Evolutionary conservation across 2,113 vertebrate species (phyloP).

Genomic region (Talpa occidentalis): DNA sequence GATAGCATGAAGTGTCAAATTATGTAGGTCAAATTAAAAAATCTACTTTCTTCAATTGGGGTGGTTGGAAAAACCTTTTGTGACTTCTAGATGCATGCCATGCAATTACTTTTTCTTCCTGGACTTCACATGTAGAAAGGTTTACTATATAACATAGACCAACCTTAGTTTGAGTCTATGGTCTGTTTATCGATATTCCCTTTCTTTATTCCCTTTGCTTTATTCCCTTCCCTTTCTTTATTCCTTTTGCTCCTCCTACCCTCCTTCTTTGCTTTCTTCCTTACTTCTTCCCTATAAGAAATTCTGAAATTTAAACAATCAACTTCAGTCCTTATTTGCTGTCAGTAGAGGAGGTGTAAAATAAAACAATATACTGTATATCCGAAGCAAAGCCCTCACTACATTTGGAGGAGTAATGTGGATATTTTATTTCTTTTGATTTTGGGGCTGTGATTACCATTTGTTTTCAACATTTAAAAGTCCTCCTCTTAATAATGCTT

Average conservation of each 20-base stretch:
- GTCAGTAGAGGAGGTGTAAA: neutral
- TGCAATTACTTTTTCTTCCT: neutral
- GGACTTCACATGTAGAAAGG: too few species aligned
- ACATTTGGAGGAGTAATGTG: neutral
- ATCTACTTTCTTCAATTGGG: neutral
- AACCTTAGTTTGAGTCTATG: neutral
- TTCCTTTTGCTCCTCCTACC: neutral
- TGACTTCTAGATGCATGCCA: neutral
- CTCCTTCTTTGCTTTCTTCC: neutral
- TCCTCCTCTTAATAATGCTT: constrained; percentile 35
- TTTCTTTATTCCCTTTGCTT: neutral
- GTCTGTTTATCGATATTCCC: neutral
- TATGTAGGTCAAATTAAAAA: neutral
- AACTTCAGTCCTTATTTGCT: neutral
- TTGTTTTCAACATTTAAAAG: constrained; percentile 31
- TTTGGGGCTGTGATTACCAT: constrained; percentile 31
- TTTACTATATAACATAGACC: neutral
- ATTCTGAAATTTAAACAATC: neutral
- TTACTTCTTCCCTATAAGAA: neutral
- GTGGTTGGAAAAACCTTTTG: neutral
- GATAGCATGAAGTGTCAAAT: constrained; percentile 35
- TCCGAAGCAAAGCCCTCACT: neutral
- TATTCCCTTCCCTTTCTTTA: neutral
- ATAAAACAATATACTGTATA: neutral
- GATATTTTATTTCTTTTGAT: constrained; percentile 27